phyloP scores from a whole-genome alignment of 2,888 invertebrate species.

The Hyppa rectilinea region DNA sequence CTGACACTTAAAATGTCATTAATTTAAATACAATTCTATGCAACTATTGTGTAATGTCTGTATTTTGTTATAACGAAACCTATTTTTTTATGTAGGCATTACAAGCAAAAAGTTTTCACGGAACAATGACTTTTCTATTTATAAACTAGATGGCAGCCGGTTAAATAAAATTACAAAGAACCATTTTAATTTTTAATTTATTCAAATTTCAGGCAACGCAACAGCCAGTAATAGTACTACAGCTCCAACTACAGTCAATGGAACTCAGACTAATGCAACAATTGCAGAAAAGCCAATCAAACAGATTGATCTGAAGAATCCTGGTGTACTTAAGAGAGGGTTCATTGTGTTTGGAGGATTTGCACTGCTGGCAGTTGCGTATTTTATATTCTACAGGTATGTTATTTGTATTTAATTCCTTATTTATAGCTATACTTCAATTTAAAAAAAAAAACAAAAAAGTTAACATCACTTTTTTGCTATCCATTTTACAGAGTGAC shows the following conservation, averaged over 20 bases:
- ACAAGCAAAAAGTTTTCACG: not conserved
- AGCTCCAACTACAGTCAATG: not conserved
- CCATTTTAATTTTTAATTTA: slow-evolving; percentile 2
- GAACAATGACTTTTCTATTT: not conserved
- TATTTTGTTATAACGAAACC: not conserved
- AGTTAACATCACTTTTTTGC: not conserved
- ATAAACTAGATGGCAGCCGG: not conserved
- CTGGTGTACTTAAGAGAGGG: slow-evolving; percentile 86
- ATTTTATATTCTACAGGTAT: slow-evolving; percentile 88
- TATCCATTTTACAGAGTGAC: not conserved
- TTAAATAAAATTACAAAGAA: not conserved
- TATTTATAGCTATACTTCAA: not conserved
- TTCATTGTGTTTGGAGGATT: slow-evolving; percentile 88
- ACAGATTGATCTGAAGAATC: slow-evolving; percentile 77
- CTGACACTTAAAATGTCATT: slow-evolving; percentile 9
- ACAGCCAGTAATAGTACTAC: slow-evolving; percentile 12
- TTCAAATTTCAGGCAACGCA: slow-evolving; percentile 38
- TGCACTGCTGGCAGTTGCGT: slow-evolving; percentile 83
- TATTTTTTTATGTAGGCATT: not conserved
- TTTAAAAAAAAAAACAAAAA: not conserved
- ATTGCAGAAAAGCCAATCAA: slow-evolving; percentile 66
- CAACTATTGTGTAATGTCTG: not conserved
- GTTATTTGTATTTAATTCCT: not conserved
- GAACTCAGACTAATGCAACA: slow-evolving; percentile 37
- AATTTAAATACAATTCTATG: not conserved